These are phyloP conservation scores for Caenorhabditis sinica DNA, from an alignment of 2,888 invertebrate genomes.

Conservation along the genomic window DNA sequence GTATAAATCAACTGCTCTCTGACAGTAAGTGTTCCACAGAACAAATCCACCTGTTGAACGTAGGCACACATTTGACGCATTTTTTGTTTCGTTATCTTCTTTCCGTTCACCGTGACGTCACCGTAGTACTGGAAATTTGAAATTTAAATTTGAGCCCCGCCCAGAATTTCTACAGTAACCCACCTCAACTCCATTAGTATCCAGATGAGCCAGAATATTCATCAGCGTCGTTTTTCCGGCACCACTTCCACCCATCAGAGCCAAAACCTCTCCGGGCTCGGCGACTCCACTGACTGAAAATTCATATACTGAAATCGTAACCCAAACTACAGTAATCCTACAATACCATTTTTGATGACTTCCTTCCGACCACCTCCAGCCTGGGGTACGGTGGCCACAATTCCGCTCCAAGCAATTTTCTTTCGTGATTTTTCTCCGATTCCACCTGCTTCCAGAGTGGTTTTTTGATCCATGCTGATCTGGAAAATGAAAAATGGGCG, in stretches of 20 bases:
- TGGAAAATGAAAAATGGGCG: constrained; percentile 6
- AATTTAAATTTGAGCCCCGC: not conserved
- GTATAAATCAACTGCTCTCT: constrained; percentile 92
- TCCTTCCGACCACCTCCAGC: constrained; percentile 58
- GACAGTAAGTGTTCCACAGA: constrained; percentile 91
- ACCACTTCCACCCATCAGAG: constrained; percentile 87
- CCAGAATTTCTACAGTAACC: not conserved
- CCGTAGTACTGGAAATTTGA: constrained; percentile 64
- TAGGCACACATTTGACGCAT: constrained; percentile 89
- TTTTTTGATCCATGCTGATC: constrained; percentile 12
- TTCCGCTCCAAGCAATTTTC: constrained; percentile 66
- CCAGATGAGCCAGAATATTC: constrained; percentile 90
- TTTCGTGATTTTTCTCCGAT: constrained; percentile 42
- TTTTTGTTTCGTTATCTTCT: constrained; percentile 66
- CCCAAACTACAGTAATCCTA: constrained; percentile 1
- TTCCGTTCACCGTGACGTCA: constrained; percentile 75
- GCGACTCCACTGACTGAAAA: constrained; percentile 76
- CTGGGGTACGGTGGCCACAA: constrained; percentile 72
- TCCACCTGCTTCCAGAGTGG: not conserved
- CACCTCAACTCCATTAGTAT: constrained; percentile 74
- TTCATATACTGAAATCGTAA: not conserved
- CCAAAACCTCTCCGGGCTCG: constrained; percentile 75
- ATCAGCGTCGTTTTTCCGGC: constrained; percentile 94
- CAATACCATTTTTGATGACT: constrained; percentile 61
- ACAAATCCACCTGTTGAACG: constrained; percentile 94